phyloP scores from a whole-genome alignment of 2,888 invertebrate species.

The Hedya salicella region DNA sequence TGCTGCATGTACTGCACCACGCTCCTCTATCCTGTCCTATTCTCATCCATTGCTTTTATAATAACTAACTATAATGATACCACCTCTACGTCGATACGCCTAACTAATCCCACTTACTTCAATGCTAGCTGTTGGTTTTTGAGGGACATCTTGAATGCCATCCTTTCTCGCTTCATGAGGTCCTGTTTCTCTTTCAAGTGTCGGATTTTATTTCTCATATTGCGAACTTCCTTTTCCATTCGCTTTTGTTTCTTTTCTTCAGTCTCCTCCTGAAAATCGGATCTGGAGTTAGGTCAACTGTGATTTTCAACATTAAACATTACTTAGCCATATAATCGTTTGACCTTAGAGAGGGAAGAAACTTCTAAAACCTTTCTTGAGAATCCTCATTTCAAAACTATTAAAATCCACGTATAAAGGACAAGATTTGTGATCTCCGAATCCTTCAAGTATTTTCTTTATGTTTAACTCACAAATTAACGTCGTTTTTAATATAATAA shows the following conservation, averaged over 20 bases:
- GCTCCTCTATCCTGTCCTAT: no score
- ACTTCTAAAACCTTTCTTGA: no score
- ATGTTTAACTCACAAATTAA: neutral
- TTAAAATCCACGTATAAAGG: no score
- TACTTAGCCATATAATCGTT: no score
- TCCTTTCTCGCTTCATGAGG: slow-evolving; percentile 92
- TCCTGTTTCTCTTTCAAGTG: slow-evolving; percentile 89
- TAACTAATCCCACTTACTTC: slow-evolving; percentile 73
- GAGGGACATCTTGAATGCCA: slow-evolving; percentile 91
- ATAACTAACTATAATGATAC: no score
- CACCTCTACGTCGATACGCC: neutral
- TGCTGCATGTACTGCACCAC: no score
- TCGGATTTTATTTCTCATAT: slow-evolving; percentile 87
- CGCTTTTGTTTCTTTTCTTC: slow-evolving; percentile 86
- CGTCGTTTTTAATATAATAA: neutral
- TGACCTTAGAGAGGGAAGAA: no score
- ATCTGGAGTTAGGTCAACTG: neutral
- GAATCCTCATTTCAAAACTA: no score
- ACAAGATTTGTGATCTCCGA: no score
- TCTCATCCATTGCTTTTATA: no score
- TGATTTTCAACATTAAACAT: neutral
- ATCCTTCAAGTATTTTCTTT: no score
- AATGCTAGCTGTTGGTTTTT: slow-evolving; percentile 92
- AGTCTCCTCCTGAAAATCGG: slow-evolving; percentile 78
- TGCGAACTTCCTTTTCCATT: slow-evolving; percentile 86